Percentiles rank a stretch among this genome's conserved stretches.
Conservation (phyloP, 2,888 invertebrate genomes). For the Mantis religiosa region DNA sequence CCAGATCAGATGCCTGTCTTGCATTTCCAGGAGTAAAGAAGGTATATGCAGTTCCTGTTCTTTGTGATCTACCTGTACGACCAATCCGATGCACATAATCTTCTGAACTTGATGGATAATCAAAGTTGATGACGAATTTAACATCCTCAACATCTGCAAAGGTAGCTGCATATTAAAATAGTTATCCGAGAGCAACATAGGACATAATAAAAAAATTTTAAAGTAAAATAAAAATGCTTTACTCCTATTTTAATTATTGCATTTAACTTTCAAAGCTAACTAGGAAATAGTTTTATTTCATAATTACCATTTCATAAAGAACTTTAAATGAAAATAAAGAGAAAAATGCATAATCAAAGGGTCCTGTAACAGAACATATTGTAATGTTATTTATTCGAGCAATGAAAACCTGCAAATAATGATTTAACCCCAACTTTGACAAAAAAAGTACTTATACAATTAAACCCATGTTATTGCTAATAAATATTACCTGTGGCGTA, state of each 20-base stretch:
- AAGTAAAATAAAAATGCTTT: background rate
- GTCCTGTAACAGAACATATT: background rate
- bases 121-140: constrained; percentile 98
- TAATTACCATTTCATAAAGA: background rate
- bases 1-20: constrained; percentile 86
- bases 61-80: constrained; percentile 87
- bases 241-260: background rate
- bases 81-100: constrained; percentile 98
- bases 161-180: constrained; percentile 16
- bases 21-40: constrained; percentile 89
- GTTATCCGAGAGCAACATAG: background rate
- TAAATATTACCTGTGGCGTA: constrained; percentile 20
- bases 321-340: background rate
- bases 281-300: background rate
- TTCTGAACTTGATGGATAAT: constrained; percentile 95
- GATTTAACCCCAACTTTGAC: background rate
- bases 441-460: background rate
- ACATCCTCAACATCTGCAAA: constrained; percentile 94
- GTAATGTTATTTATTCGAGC: background rate
- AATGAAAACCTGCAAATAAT: background rate
- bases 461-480: background rate
- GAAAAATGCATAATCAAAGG: background rate
- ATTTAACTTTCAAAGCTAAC: background rate
- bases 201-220: background rate
- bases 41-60: constrained; percentile 93